phyloP scores from a whole-genome alignment of 2,797 vertebrate genomes.

The Acanthis flammea region DNA sequence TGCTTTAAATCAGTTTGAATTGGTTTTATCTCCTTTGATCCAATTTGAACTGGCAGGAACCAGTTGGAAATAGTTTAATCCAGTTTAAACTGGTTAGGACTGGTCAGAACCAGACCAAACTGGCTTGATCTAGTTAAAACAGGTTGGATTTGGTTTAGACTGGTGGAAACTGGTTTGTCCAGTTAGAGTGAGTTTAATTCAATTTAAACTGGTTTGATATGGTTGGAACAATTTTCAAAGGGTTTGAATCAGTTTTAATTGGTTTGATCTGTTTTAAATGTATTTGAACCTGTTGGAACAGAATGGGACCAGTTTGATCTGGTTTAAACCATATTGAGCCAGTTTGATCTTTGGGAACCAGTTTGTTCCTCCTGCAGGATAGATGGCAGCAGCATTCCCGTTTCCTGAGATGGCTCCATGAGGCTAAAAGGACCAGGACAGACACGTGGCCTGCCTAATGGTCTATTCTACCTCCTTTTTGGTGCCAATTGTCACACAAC shows the following conservation, averaged over 20 bases:
- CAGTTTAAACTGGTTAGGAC: background rate
- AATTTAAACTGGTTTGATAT: background rate
- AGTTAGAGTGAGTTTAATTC: background rate
- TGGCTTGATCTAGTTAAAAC: background rate
- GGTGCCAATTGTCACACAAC: background rate
- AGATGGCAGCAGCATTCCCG: background rate
- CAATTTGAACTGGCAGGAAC: rapidly evolving
- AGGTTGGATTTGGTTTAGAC: background rate
- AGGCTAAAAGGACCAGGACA: background rate
- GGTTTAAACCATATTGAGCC: background rate
- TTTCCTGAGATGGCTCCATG: background rate
- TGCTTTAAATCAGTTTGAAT: background rate
- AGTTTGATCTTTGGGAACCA: background rate
- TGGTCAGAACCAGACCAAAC: rapidly evolving
- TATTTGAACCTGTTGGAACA: rapidly evolving
- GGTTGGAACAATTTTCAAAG: background rate
- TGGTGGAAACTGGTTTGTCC: background rate
- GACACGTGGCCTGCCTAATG: rapidly evolving
- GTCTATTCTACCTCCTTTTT: background rate
- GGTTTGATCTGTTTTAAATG: background rate
- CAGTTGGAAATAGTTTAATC: rapidly evolving
- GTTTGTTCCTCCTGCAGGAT: background rate
- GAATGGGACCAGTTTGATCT: rapidly evolving
- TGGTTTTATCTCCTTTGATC: background rate
- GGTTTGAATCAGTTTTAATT: background rate